A percentile compares a stretch with the other conserved stretches of the same genome.
phyloP scores from a whole-genome alignment of 2,888 invertebrate species.

The Ennomos quercinarius region DNA sequence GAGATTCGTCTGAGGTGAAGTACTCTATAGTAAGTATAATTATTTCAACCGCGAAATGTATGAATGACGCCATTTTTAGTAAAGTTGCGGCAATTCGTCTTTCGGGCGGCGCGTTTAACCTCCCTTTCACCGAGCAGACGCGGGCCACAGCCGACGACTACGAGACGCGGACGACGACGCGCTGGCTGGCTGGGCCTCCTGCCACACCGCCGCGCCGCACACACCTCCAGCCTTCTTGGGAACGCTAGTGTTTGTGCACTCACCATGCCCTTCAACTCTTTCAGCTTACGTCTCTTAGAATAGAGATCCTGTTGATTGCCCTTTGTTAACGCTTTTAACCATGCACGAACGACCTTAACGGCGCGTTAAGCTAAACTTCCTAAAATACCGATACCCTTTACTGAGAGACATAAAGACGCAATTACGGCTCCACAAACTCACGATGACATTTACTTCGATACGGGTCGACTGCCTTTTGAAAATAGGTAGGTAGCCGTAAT shows the following conservation, averaged over 20 bases:
- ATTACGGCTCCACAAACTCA: slow-evolving; percentile 47
- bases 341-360: slow-evolving; percentile 13
- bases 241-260: slow-evolving; percentile 7
- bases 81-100: slow-evolving; percentile 79
- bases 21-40: slow-evolving; percentile 56
- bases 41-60: slow-evolving; percentile 73
- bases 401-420: slow-evolving; percentile 42
- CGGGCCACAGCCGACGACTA: slow-evolving; percentile 52
- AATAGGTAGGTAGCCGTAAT: slow-evolving; percentile 57
- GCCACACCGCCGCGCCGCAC: slow-evolving; percentile 19
- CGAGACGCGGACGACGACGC: slow-evolving; percentile 61
- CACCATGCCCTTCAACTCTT: slow-evolving; percentile 10
- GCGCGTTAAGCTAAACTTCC: slow-evolving; percentile 27
- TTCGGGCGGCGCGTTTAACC: slow-evolving; percentile 73
- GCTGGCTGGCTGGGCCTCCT: slow-evolving; percentile 67
- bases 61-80: slow-evolving; percentile 83
- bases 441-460: slow-evolving; percentile 66
- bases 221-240: slow-evolving; percentile 24
- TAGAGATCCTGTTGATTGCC: too few relatives aligned
- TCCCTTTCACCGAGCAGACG: slow-evolving; percentile 73
- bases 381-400: slow-evolving; percentile 46
- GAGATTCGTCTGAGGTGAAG: slow-evolving; percentile 49
- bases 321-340: slow-evolving; percentile 1
- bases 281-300: not conserved
- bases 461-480: slow-evolving; percentile 57